These are phyloP conservation scores for Rhodinocichla rosea DNA, from an alignment of 2,113 vertebrate species.

Conservation along the genomic window DNA sequence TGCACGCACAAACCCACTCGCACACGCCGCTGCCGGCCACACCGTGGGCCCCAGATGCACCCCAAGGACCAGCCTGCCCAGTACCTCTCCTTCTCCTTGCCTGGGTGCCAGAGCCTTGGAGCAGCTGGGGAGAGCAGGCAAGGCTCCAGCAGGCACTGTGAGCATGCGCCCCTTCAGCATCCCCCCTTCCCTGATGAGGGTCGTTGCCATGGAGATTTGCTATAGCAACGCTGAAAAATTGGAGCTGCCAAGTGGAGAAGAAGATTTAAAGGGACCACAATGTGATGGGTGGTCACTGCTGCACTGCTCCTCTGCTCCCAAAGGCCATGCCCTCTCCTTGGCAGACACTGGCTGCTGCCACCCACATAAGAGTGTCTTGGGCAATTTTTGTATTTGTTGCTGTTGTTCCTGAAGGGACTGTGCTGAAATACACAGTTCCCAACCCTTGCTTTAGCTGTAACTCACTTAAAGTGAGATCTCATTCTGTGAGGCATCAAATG, in stretches of 20 bases:
- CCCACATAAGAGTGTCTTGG: neutral
- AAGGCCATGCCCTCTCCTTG: neutral
- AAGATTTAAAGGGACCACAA: constrained; percentile 52
- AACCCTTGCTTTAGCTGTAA: neutral
- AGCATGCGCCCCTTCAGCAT: constrained; percentile 50
- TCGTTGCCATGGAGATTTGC: constrained; percentile 64
- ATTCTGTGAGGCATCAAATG: neutral
- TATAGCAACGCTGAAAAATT: constrained; percentile 57
- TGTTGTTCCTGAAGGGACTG: neutral
- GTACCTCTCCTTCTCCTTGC: constrained; percentile 5
- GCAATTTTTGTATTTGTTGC: neutral
- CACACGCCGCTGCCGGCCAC: fast-evolving
- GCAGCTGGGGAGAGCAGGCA: neutral
- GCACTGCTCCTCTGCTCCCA: neutral
- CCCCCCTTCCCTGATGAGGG: constrained; percentile 33
- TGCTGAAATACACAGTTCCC: neutral
- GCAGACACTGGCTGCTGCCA: neutral
- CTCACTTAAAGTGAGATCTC: neutral
- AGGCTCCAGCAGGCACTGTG: constrained; percentile 45
- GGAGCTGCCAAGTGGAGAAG: constrained; percentile 52
- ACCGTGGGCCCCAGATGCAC: fast-evolving
- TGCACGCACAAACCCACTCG: fast-evolving
- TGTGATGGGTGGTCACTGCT: neutral
- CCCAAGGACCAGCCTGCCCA: neutral
- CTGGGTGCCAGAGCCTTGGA: neutral